Percentiles rank a stretch among this genome's conserved stretches.
phyloP scores from a whole-genome alignment of 2,797 vertebrate genomes.

The Periophthalmus magnuspinnatus region DNA sequence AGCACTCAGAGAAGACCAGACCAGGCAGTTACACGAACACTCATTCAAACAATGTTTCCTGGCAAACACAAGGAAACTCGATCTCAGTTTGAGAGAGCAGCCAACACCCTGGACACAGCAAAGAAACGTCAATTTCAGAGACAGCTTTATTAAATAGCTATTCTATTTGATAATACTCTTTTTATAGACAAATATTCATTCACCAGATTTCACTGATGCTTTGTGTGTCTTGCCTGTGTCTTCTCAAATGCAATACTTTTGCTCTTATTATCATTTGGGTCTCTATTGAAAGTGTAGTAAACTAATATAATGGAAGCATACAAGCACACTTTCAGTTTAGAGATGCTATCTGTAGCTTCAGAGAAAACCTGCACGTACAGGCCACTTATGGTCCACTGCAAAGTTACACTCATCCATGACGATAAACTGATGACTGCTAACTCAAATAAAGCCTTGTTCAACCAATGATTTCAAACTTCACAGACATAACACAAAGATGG shows the following conservation, averaged over 20 bases:
- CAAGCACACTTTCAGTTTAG: constrained; percentile 9
- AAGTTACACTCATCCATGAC: constrained; percentile 13
- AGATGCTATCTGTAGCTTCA: neutral
- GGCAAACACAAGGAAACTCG: constrained; percentile 59
- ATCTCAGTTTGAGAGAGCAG: constrained; percentile 55
- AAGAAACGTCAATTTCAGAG: constrained; percentile 49
- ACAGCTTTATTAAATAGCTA: constrained; percentile 8
- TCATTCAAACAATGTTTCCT: constrained; percentile 35
- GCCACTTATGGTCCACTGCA: constrained; percentile 17
- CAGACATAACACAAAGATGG: neutral
- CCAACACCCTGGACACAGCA: constrained; percentile 48
- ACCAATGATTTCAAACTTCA: neutral
- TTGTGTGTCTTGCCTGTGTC: constrained; percentile 42
- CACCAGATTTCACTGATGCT: constrained; percentile 28
- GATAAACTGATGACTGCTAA: constrained; percentile 6
- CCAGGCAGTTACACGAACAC: constrained; percentile 31
- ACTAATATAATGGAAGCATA: constrained; percentile 42
- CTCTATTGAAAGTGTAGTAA: constrained; percentile 51
- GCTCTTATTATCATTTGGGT: constrained; percentile 39
- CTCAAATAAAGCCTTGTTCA: neutral
- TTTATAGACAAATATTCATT: constrained; percentile 5
- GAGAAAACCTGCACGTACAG: constrained; percentile 19
- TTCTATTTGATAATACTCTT: neutral
- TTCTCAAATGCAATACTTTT: constrained; percentile 48
- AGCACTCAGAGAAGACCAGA: constrained; percentile 38